Conservation (phyloP, 2,888 invertebrate species). For the Spodoptera exigua region DNA sequence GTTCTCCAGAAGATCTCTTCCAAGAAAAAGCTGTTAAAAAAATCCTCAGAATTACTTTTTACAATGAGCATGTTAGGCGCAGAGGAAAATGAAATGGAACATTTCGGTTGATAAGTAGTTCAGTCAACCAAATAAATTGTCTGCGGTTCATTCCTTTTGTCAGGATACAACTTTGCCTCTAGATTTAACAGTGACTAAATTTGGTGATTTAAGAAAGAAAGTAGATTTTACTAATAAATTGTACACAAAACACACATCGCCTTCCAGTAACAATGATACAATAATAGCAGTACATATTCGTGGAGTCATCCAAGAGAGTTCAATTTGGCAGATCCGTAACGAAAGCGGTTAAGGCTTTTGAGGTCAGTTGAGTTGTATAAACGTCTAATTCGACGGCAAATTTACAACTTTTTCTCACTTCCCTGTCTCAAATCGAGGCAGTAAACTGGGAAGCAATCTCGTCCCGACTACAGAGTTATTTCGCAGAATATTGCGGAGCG, state of each 20-base stretch:
- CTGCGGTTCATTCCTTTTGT: too few relatives aligned
- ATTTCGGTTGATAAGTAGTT: too few relatives aligned
- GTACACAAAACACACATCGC: slow-evolving; percentile 4
- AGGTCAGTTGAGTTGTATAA: slow-evolving; percentile 85
- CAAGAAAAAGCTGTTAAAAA: too few relatives aligned
- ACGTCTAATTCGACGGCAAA: slow-evolving; percentile 85
- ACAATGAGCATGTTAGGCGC: too few relatives aligned
- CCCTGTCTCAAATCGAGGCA: slow-evolving; percentile 76
- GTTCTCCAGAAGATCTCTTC: not conserved
- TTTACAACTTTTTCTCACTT: slow-evolving; percentile 86
- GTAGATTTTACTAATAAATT: not conserved
- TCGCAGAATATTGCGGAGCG: slow-evolving; percentile 83
- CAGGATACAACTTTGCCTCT: too few relatives aligned
- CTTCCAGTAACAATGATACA: slow-evolving; percentile 38
- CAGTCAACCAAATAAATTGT: too few relatives aligned
- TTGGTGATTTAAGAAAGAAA: too few relatives aligned
- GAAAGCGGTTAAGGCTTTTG: slow-evolving; percentile 73
- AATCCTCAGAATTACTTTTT: too few relatives aligned
- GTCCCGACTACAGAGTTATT: slow-evolving; percentile 81
- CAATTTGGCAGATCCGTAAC: slow-evolving; percentile 74
- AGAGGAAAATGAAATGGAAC: too few relatives aligned
- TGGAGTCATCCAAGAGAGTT: slow-evolving; percentile 67
- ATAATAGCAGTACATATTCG: slow-evolving; percentile 70
- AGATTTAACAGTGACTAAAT: too few relatives aligned
- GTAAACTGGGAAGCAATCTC: slow-evolving; percentile 87